Conservation (phyloP, 2,797 vertebrate genomes). For the Sus cebifrons region DNA sequence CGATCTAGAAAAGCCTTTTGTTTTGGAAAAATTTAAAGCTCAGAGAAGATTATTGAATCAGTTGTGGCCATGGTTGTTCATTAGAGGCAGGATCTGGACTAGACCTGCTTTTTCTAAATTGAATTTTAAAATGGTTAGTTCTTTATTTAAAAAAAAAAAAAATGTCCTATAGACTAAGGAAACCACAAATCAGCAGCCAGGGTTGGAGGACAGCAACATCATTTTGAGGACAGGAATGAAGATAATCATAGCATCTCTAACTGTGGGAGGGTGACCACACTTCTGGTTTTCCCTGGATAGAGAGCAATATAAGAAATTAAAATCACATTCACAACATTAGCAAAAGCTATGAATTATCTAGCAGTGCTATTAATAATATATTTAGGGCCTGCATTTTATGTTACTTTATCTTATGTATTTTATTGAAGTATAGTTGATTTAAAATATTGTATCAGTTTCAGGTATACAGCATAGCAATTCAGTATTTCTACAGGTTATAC, state of each 20-base stretch:
- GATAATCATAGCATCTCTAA: fast-evolving
- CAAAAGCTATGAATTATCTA: not conserved
- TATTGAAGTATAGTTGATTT: not conserved
- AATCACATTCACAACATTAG: not conserved
- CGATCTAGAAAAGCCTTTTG: not conserved
- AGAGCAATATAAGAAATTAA: not conserved
- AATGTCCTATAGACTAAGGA: not conserved
- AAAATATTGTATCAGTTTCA: not conserved
- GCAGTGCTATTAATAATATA: not conserved
- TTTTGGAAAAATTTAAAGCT: not conserved
- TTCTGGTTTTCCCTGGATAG: not conserved
- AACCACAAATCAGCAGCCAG: not conserved
- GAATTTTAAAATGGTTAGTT: not conserved
- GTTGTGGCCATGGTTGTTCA: not conserved
- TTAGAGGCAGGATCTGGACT: not conserved
- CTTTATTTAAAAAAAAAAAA: not conserved
- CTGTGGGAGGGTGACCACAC: not conserved
- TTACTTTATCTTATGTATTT: not conserved
- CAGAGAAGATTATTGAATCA: not conserved
- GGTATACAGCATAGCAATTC: not conserved
- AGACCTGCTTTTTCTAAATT: not conserved
- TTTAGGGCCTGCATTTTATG: not conserved
- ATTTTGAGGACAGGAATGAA: not conserved
- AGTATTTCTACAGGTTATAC: not conserved
- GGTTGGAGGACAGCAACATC: not conserved